phyloP scores from a whole-genome alignment of 2,113 vertebrate genomes.

The Smithornis capensis region DNA sequence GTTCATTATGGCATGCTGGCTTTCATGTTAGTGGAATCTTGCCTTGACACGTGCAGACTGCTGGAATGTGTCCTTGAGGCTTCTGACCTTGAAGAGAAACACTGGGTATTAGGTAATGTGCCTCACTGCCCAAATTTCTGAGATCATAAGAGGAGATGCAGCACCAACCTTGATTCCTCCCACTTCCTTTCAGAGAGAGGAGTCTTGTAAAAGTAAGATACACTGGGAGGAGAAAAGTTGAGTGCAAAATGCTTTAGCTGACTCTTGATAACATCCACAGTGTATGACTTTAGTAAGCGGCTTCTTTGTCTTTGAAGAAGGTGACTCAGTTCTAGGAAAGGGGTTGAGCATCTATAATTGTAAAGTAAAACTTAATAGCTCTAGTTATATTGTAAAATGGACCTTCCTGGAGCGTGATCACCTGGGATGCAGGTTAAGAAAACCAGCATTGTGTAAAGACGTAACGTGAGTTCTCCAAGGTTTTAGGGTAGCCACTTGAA shows the following conservation, averaged over 20 bases:
- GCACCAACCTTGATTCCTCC: neutral
- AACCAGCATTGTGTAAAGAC: neutral
- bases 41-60: neutral
- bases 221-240: neutral
- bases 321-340: neutral
- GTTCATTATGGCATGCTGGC: neutral
- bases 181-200: neutral
- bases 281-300: accelerated
- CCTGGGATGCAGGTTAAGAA: neutral
- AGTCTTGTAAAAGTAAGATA: neutral
- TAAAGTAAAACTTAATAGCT: neutral
- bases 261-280: neutral
- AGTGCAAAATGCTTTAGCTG: neutral
- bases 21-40: neutral
- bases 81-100: neutral
- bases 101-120: neutral
- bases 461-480: neutral
- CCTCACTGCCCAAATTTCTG: conserved; percentile 1
- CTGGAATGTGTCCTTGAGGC: neutral
- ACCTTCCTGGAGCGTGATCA: neutral
- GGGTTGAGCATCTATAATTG: neutral
- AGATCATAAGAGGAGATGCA: conserved; percentile 24
- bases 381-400: neutral
- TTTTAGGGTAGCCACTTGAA: neutral
- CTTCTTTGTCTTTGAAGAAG: neutral